Percentiles rank a stretch among this genome's conserved stretches.
phyloP scores from a whole-genome alignment of 2,888 invertebrate species.

The Torymus aiolomorphi region DNA sequence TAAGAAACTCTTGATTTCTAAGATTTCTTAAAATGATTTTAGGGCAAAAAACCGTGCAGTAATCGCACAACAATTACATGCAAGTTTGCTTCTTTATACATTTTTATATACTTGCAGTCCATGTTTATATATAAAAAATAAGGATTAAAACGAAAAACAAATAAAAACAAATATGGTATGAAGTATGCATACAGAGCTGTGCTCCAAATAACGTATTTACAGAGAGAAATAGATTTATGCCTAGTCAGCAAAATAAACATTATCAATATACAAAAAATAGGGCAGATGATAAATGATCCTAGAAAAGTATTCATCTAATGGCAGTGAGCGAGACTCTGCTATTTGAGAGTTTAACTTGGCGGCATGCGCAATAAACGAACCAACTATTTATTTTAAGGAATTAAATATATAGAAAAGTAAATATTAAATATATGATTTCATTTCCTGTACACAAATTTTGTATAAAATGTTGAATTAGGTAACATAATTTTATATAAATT shows the following conservation, averaged over 20 bases:
- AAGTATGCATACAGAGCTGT: constrained; percentile 18
- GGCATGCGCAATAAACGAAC: constrained; percentile 6
- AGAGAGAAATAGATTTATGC: constrained; percentile 1
- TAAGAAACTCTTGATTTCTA: background rate
- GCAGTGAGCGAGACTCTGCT: constrained; percentile 66
- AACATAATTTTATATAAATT: constrained; percentile 1
- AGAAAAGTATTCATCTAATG: constrained; percentile 62
- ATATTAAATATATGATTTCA: no score
- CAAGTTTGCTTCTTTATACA: constrained; percentile 15
- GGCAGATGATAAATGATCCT: constrained; percentile 17
- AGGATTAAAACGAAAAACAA: background rate
- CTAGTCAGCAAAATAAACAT: constrained; percentile 18
- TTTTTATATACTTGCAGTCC: constrained; percentile 10
- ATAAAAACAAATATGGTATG: constrained; percentile 11
- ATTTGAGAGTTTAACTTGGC: constrained; percentile 32
- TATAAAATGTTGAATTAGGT: no score
- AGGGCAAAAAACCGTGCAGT: constrained; percentile 18
- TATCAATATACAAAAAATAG: constrained; percentile 44
- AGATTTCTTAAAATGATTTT: constrained; percentile 12
- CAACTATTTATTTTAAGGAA: background rate
- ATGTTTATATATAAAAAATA: constrained; percentile 14
- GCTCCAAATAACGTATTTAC: constrained; percentile 37
- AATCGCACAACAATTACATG: constrained; percentile 8
- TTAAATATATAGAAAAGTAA: background rate
- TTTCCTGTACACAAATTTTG: no score